phyloP scores from a whole-genome alignment of 1,140 invertebrate genomes.

The Drosophila nigrodunni region DNA sequence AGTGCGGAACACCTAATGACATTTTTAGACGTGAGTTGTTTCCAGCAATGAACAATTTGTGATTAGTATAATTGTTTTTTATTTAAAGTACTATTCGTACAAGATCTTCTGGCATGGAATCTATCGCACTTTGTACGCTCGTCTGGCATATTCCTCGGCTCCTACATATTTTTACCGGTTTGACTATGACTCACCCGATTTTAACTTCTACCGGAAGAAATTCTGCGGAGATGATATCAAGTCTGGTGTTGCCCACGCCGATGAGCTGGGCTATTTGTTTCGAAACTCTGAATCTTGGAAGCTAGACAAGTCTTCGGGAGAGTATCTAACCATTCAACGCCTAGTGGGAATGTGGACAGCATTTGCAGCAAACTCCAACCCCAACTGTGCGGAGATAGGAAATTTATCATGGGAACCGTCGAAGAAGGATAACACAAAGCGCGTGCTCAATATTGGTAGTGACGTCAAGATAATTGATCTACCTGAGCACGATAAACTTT shows the following conservation, averaged over 20 bases:
- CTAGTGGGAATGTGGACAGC: conserved; percentile 83
- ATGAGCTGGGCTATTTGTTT: conserved; percentile 88
- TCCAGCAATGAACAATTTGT: background rate
- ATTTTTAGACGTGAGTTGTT: conserved; percentile 67
- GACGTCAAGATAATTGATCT: conserved; percentile 75
- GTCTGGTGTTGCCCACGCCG: conserved; percentile 86
- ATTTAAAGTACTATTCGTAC: conserved; percentile 77
- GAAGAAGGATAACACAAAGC: conserved; percentile 44
- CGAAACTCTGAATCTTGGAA: conserved; percentile 84
- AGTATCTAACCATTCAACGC: conserved; percentile 79
- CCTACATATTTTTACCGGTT: conserved; percentile 85
- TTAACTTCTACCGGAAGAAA: conserved; percentile 76
- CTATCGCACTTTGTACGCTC: conserved; percentile 73
- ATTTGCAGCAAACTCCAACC: conserved; percentile 83
- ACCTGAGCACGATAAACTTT: conserved; percentile 84
- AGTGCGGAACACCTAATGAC: conserved; percentile 44
- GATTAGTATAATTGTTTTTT: background rate
- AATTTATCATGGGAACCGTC: conserved; percentile 69
- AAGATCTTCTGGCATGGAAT: conserved; percentile 84
- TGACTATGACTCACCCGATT: conserved; percentile 80
- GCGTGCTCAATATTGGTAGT: conserved; percentile 83
- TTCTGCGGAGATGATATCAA: conserved; percentile 70
- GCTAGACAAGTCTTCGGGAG: conserved; percentile 66
- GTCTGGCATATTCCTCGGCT: conserved; percentile 72
- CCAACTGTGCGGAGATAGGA: conserved; percentile 62